Conservation (phyloP, 2,888 invertebrate genomes). For the Stenurella melanura region DNA sequence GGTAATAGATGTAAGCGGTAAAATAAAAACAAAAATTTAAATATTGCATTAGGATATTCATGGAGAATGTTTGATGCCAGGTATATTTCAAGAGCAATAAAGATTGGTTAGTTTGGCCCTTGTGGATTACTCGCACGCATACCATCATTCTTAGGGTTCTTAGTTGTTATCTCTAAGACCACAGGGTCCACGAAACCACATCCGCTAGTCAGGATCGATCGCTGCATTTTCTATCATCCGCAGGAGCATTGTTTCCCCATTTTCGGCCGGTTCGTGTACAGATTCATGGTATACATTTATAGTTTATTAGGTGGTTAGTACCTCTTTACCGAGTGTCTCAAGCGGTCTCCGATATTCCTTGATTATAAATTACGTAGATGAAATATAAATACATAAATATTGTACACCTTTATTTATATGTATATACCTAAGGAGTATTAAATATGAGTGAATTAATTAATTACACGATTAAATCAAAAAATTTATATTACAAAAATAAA, state of each 20-base stretch:
- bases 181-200: conserved; percentile 38
- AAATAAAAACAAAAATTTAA: conserved; percentile 20
- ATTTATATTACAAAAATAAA: too few relatives aligned
- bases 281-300: background rate
- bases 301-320: background rate
- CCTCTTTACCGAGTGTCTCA: background rate
- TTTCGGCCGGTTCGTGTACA: background rate
- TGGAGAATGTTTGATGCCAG: conserved; percentile 27
- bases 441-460: too few relatives aligned
- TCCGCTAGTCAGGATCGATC: background rate
- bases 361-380: background rate
- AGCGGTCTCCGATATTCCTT: background rate
- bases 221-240: conserved; percentile 10
- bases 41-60: conserved; percentile 30
- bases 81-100: conserved; percentile 42
- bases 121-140: conserved; percentile 53
- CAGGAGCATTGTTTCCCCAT: background rate
- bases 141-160: conserved; percentile 53
- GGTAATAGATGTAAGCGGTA: conserved; percentile 19
- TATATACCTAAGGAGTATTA: too few relatives aligned
- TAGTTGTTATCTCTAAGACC: conserved; percentile 52
- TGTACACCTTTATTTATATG: too few relatives aligned
- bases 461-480: too few relatives aligned
- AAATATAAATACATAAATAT: background rate
- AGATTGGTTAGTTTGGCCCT: conserved; percentile 41